Evolutionary conservation across 2,113 vertebrate species (phyloP).

Genomic region (Eudorcas thomsonii): DNA sequence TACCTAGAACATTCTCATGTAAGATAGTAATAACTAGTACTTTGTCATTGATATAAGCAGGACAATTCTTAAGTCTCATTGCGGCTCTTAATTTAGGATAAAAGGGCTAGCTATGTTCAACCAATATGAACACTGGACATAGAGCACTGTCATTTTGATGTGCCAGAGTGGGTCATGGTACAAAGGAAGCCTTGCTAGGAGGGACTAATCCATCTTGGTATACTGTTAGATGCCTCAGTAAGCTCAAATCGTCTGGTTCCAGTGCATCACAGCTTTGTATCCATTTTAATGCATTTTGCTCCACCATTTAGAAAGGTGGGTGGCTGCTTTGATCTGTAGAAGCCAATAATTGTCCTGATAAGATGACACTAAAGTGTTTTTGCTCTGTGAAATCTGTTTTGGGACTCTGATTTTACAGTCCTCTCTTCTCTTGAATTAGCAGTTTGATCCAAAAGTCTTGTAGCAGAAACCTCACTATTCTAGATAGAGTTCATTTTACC

Average conservation of each 20-base stretch:
- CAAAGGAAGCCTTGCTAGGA: slow-evolving; percentile 31
- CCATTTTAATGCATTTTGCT: slow-evolving; percentile 61
- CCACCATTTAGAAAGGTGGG: slow-evolving; percentile 49
- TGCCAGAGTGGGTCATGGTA: background rate
- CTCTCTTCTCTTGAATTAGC: slow-evolving; percentile 39
- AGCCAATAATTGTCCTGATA: slow-evolving; percentile 59
- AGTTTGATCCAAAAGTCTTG: slow-evolving; percentile 41
- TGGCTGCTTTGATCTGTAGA: slow-evolving; percentile 56
- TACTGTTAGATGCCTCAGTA: slow-evolving; percentile 36
- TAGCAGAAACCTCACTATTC: slow-evolving; percentile 39
- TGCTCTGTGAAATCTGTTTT: slow-evolving; percentile 29
- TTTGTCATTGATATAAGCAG: background rate
- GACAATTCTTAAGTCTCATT: background rate
- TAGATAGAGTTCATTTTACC: slow-evolving; percentile 60
- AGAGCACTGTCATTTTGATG: background rate
- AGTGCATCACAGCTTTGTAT: slow-evolving; percentile 44
- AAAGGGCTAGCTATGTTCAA: background rate
- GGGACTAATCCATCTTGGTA: slow-evolving; percentile 38
- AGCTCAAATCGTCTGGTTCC: slow-evolving; percentile 40
- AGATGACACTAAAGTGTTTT: slow-evolving; percentile 37
- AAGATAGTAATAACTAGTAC: background rate
- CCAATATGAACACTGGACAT: background rate
- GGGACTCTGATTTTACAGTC: slow-evolving; percentile 18
- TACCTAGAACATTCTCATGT: background rate
- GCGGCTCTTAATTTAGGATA: background rate